These are phyloP conservation scores for Chlorops oryzae DNA, from an alignment of 1,140 invertebrate species.

Conservation along the genomic window DNA sequence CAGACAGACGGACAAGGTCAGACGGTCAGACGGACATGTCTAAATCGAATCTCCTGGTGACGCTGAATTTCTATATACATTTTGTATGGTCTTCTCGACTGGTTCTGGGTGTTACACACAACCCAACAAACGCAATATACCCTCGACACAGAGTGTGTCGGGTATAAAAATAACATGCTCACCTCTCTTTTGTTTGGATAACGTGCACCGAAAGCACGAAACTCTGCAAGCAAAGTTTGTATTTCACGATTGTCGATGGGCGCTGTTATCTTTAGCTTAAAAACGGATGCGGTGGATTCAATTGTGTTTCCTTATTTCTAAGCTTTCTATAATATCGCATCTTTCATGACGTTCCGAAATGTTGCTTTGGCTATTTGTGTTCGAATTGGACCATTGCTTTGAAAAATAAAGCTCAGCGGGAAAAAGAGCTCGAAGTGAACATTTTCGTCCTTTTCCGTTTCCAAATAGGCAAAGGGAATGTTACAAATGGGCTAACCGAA, in stretches of 20 bases:
- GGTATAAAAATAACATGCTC: no score
- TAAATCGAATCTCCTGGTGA: no score
- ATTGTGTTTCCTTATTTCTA: constrained; percentile 7
- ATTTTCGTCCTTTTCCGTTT: constrained; percentile 73
- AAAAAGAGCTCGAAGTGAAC: constrained; percentile 70
- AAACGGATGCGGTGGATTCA: constrained; percentile 62
- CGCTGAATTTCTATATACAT: constrained; percentile 26
- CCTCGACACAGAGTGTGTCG: no score
- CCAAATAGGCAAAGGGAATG: constrained; percentile 84
- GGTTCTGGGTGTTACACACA: no score
- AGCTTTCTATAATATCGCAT: constrained; percentile 17
- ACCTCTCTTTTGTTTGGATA: constrained; percentile 49
- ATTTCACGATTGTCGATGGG: constrained; percentile 60
- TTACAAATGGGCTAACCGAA: constrained; percentile 80
- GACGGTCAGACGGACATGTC: no score
- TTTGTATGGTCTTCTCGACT: no score
- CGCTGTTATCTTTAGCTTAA: constrained; percentile 62
- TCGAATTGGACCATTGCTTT: constrained; percentile 50
- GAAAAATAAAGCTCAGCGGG: constrained; percentile 76
- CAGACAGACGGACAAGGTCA: no score
- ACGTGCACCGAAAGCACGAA: constrained; percentile 77
- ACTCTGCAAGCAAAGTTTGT: constrained; percentile 72
- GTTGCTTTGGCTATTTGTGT: constrained; percentile 1
- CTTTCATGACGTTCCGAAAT: constrained; percentile 27
- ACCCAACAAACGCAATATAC: no score